Conservation (phyloP, 2,113 vertebrate species). For the Gorilla gorilla region DNA sequence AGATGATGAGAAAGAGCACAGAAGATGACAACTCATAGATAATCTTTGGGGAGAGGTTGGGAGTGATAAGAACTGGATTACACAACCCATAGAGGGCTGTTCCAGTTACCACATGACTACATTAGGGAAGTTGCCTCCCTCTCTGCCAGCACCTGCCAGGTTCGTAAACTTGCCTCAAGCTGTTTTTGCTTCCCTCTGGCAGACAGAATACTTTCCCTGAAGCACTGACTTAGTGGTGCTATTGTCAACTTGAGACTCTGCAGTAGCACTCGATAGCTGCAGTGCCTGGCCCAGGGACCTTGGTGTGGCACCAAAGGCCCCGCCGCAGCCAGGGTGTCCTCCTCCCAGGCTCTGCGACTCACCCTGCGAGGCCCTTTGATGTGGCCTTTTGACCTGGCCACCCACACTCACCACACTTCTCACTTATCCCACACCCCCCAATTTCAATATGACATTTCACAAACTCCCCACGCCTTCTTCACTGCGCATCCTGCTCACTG, state of each 20-base stretch:
- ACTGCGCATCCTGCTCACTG: background rate
- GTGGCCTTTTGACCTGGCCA: background rate
- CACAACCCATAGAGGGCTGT: rapidly evolving
- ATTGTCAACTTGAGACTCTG: background rate
- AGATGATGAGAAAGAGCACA: background rate
- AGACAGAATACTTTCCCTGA: background rate
- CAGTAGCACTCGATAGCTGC: background rate
- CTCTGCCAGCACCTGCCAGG: too few relatives aligned
- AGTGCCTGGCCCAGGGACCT: background rate
- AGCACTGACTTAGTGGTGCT: background rate
- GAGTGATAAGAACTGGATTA: background rate
- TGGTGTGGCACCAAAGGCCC: background rate
- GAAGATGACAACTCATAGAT: background rate
- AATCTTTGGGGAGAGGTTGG: background rate
- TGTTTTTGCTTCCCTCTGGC: background rate
- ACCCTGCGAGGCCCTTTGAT: too few relatives aligned
- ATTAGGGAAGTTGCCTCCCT: too few relatives aligned
- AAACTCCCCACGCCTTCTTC: background rate
- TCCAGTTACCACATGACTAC: too few relatives aligned
- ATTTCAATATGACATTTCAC: background rate
- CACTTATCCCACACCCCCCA: background rate
- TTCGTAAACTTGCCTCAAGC: background rate
- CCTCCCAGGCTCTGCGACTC: background rate
- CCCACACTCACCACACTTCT: background rate
- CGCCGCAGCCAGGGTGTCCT: too few relatives aligned